These are phyloP conservation scores for Drosophila neotestacea DNA, from an alignment of 2,888 invertebrate species.

Conservation along the genomic window DNA sequence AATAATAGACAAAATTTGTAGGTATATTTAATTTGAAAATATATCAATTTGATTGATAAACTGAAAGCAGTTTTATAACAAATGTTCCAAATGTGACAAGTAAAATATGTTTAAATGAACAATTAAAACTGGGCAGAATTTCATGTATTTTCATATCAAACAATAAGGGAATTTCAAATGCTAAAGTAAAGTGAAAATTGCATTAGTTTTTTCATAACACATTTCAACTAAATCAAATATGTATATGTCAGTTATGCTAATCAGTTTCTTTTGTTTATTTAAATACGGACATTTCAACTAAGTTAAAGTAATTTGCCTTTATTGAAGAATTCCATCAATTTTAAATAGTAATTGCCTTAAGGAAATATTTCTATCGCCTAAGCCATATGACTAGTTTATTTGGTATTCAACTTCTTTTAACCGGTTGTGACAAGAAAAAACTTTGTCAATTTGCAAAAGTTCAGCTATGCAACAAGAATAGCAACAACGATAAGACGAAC, in stretches of 20 bases:
- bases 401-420: slow-evolving; percentile 47
- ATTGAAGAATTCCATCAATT: not conserved
- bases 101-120: not conserved
- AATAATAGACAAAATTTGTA: slow-evolving; percentile 37
- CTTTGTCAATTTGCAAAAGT: slow-evolving; percentile 62
- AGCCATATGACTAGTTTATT: slow-evolving; percentile 20
- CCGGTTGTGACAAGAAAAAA: slow-evolving; percentile 39
- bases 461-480: slow-evolving; percentile 25
- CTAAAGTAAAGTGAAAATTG: no score
- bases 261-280: no score
- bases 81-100: not conserved
- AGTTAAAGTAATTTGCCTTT: no score
- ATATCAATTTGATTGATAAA: slow-evolving; percentile 33
- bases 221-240: no score
- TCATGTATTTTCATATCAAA: no score
- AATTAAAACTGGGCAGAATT: no score
- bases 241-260: no score
- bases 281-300: no score
- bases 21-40: slow-evolving; percentile 30
- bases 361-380: not conserved
- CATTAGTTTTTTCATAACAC: no score
- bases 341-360: slow-evolving; percentile 8
- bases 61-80: slow-evolving; percentile 3
- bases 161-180: no score
- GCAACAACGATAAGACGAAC: slow-evolving; percentile 11